Percentiles rank a stretch among this genome's conserved stretches.
These are phyloP conservation scores for Acronicta psi DNA, from an alignment of 2,888 invertebrate species.

Conservation along the genomic window DNA sequence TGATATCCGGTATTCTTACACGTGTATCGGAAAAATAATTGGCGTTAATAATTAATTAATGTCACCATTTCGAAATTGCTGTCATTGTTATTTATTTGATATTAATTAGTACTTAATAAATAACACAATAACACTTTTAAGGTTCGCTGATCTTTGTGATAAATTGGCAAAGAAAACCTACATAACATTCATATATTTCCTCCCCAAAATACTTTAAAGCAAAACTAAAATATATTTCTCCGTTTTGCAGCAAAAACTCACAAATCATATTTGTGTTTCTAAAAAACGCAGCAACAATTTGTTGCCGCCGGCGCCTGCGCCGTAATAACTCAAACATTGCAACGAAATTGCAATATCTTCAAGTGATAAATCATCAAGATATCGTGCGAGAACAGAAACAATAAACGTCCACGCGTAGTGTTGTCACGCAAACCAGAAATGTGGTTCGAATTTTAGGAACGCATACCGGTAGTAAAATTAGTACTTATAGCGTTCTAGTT, in stretches of 20 bases:
- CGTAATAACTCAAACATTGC: slow-evolving; percentile 62
- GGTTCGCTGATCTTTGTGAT: too few relatives aligned
- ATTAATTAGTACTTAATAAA: too few relatives aligned
- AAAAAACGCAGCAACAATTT: slow-evolving; percentile 52
- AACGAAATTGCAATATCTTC: slow-evolving; percentile 66
- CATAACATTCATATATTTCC: too few relatives aligned
- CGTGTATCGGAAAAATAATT: too few relatives aligned
- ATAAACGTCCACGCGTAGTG: slow-evolving; percentile 52
- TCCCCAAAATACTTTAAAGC: too few relatives aligned
- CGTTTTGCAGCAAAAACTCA: slow-evolving; percentile 2
- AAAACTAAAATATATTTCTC: slow-evolving; percentile 19
- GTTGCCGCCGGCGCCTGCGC: slow-evolving; percentile 50
- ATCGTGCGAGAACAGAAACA: slow-evolving; percentile 58
- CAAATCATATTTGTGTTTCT: slow-evolving; percentile 15
- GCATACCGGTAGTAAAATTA: slow-evolving; percentile 2
- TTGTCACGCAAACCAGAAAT: slow-evolving; percentile 31
- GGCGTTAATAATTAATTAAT: too few relatives aligned
- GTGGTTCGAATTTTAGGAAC: slow-evolving; percentile 24
- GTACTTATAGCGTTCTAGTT: slow-evolving; percentile 1
- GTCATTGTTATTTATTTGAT: too few relatives aligned
- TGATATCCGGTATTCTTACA: slow-evolving; percentile 1
- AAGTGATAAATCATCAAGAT: slow-evolving; percentile 62
- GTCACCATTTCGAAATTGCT: too few relatives aligned
- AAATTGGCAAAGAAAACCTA: not conserved
- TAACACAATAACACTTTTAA: too few relatives aligned